phyloP scores from a whole-genome alignment of 2,113 vertebrate genomes.

The Antennarius striatus region DNA sequence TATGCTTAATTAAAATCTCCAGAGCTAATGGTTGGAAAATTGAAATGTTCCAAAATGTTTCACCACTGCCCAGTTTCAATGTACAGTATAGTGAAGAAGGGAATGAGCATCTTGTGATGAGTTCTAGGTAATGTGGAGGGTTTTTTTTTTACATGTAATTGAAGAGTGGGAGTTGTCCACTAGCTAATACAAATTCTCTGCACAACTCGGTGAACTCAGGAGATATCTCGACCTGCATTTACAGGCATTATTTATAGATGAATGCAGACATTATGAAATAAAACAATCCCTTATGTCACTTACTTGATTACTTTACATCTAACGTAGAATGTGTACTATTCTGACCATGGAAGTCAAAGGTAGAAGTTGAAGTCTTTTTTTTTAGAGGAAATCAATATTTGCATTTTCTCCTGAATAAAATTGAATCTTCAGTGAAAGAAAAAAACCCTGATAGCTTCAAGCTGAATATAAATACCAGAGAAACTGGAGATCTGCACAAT shows the following conservation, averaged over 20 bases:
- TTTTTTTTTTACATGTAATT: slow-evolving; percentile 44
- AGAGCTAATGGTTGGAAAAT: slow-evolving; percentile 71
- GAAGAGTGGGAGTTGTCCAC: slow-evolving; percentile 48
- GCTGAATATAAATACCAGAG: too few relatives aligned
- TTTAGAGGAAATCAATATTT: not conserved
- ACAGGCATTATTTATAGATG: too few relatives aligned
- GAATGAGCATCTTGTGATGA: slow-evolving; percentile 65
- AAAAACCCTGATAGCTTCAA: too few relatives aligned
- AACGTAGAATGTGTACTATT: too few relatives aligned
- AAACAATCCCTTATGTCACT: not conserved
- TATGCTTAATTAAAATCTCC: slow-evolving; percentile 73
- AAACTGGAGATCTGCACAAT: too few relatives aligned
- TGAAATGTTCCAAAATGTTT: slow-evolving; percentile 65
- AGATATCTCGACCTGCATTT: not conserved
- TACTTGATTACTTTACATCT: too few relatives aligned
- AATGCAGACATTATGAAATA: too few relatives aligned
- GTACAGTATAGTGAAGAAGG: slow-evolving; percentile 40
- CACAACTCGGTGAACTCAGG: not conserved
- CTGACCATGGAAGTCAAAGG: slow-evolving; percentile 3
- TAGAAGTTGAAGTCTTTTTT: not conserved
- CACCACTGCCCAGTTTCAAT: slow-evolving; percentile 34
- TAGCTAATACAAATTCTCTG: slow-evolving; percentile 7
- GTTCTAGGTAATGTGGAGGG: slow-evolving; percentile 40
- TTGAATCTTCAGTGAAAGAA: too few relatives aligned
- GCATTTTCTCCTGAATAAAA: too few relatives aligned